Percentiles rank a stretch among this genome's conserved stretches.
Evolutionary conservation across 2,888 invertebrate species (phyloP).

Genomic region (Ceriagrion tenellum): DNA sequence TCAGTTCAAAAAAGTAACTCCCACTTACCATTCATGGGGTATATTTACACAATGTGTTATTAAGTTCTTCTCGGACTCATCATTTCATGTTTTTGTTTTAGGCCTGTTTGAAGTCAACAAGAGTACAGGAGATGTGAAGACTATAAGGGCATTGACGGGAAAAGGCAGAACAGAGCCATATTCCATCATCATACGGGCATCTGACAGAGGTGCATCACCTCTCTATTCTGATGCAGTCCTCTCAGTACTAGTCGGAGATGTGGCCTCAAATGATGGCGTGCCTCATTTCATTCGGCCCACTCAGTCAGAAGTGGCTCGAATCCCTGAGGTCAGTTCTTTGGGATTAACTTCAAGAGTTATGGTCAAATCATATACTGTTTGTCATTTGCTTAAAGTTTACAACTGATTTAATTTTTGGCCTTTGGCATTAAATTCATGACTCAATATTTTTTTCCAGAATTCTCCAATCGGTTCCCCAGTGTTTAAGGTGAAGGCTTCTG

Average conservation of each 20-base stretch:
- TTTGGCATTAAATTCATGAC: background rate
- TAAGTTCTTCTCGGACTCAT: too few species aligned
- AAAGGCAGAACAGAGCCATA: slow-evolving; percentile 89
- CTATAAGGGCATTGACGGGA: slow-evolving; percentile 84
- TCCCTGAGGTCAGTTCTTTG: slow-evolving; percentile 82
- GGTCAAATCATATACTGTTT: too few species aligned
- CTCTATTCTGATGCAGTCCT: slow-evolving; percentile 82
- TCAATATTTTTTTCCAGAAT: slow-evolving; percentile 79
- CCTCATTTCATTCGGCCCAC: slow-evolving; percentile 87
- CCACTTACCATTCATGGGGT: too few species aligned
- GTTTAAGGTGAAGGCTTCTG: slow-evolving; percentile 87
- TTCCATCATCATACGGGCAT: slow-evolving; percentile 83
- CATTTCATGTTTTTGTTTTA: slow-evolving; percentile 74
- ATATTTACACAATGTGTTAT: too few species aligned
- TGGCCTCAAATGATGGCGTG: slow-evolving; percentile 89
- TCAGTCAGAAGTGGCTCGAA: slow-evolving; percentile 84
- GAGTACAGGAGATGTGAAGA: slow-evolving; percentile 84
- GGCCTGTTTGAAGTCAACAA: slow-evolving; percentile 85
- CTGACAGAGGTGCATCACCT: slow-evolving; percentile 83
- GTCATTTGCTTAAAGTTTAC: background rate
- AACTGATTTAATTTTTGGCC: background rate
- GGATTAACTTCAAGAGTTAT: too few species aligned
- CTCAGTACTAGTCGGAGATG: slow-evolving; percentile 87
- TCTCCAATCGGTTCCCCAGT: slow-evolving; percentile 86
- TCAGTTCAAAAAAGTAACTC: too few species aligned